Percentiles rank a stretch among this genome's conserved stretches.
These are phyloP conservation scores for Ditylenchus dipsaci DNA, from an alignment of 1,140 invertebrate species.

Conservation along the genomic window DNA sequence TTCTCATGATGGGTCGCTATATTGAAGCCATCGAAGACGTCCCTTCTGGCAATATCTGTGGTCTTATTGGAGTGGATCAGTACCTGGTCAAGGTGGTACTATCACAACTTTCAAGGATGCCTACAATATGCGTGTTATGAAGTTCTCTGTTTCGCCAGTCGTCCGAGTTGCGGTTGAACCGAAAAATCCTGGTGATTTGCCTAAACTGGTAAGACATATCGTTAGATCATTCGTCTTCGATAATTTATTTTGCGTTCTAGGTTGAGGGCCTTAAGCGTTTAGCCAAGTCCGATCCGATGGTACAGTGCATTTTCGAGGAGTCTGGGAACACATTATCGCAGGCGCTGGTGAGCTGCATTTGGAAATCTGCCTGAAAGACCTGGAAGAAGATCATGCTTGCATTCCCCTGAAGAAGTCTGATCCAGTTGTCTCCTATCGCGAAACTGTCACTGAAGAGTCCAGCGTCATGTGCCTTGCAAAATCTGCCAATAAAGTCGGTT, in stretches of 20 bases:
- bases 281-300: slow-evolving; percentile 99
- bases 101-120: slow-evolving; percentile 98
- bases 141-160: slow-evolving; percentile 96
- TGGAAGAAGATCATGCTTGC: slow-evolving; percentile 98
- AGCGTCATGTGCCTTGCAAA: slow-evolving; percentile 92
- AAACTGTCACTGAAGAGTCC: slow-evolving; percentile 90
- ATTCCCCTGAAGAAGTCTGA: slow-evolving; percentile 98
- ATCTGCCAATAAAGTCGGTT: slow-evolving; percentile 99
- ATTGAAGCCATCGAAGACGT: slow-evolving; percentile 99
- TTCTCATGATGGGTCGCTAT: slow-evolving; percentile 99
- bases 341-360: slow-evolving; percentile 98
- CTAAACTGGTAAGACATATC: slow-evolving; percentile 75
- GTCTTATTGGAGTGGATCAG: slow-evolving; percentile 98
- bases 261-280: slow-evolving; percentile 70
- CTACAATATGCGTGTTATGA: slow-evolving; percentile 86
- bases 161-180: slow-evolving; percentile 98
- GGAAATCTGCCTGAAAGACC: slow-evolving; percentile 98
- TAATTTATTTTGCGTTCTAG: slow-evolving; percentile 15
- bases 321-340: slow-evolving; percentile 99
- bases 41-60: slow-evolving; percentile 98
- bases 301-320: slow-evolving; percentile 97
- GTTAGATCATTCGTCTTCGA: too few species aligned
- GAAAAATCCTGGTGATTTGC: slow-evolving; percentile 96
- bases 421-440: slow-evolving; percentile 97
- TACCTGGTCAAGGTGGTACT: slow-evolving; percentile 97